Evolutionary conservation across 2,888 invertebrate genomes (phyloP).

Genomic region (Drosophila infuscata): DNA sequence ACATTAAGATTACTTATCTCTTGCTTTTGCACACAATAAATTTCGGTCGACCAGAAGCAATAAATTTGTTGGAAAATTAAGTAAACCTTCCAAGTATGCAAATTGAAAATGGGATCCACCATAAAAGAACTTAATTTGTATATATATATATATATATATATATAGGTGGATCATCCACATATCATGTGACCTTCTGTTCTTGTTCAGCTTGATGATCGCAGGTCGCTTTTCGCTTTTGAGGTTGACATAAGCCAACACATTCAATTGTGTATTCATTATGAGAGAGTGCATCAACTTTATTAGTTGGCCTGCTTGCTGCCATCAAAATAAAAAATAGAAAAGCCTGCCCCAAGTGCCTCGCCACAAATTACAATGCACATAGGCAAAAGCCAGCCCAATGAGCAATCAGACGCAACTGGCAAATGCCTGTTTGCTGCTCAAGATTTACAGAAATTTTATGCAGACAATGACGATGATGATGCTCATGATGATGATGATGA

Average conservation of each 20-base stretch:
- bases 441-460: slow-evolving; percentile 9
- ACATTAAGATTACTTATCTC: neutral
- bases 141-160: neutral
- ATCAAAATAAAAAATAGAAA: neutral
- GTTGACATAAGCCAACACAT: slow-evolving; percentile 1
- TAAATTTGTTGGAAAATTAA: neutral
- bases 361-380: slow-evolving; percentile 14
- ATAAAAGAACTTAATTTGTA: neutral
- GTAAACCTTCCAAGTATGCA: neutral
- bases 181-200: neutral
- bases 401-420: slow-evolving; percentile 5
- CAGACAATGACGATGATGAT: slow-evolving; percentile 4
- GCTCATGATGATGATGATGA: neutral
- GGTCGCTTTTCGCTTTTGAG: slow-evolving; percentile 7
- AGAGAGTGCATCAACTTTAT: slow-evolving; percentile 5
- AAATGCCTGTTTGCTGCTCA: slow-evolving; percentile 9
- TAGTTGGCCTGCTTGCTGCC: slow-evolving; percentile 1
- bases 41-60: neutral
- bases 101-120: neutral
- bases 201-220: neutral
- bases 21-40: neutral
- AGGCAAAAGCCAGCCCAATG: slow-evolving; percentile 7
- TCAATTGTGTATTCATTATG: slow-evolving; percentile 10
- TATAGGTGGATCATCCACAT: neutral
- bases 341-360: slow-evolving; percentile 1